Base-by-base conservation (phyloP, 2,797 vertebrate species). In the Sandelia bainsii region DNA sequence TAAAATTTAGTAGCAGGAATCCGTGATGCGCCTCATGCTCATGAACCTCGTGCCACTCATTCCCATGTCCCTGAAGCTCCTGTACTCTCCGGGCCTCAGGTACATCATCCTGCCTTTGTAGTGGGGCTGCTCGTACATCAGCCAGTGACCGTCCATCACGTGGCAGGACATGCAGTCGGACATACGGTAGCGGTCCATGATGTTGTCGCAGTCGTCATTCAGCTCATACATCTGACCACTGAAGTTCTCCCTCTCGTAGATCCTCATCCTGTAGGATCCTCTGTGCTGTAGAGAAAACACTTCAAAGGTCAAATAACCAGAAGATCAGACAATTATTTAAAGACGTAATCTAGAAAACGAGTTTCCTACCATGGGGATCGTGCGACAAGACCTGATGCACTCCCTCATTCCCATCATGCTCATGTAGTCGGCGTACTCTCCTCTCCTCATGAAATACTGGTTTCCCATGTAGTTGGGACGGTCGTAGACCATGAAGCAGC, bases 401-500 rank as follows among this genome's bases (percentile, higher is more conserved):
- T 87, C 83, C 0, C 11, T 71, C 86, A 82, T 79, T 59, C 90
- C 89, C 72, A 88, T 81, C 86, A 85, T 90, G 79, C 72, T 88
- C 90, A 89, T 88, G 83, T 91, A 90, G 77, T 93, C 92, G 0
- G 89, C 1, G 29, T 94, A 94, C 74, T 93, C 92, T 14, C 93
- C 92, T 54, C 84, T 93, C 69, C 51, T 93, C 69, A 92, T 84
- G 69, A 93, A 90, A 60, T 89, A 88, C 83, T 93, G 90, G 67
- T 93, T 85, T n/a, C 91, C 91, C 83, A 75, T 88, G 81, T 54
- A 94, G 80, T 80, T 94, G 84, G 89, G 54, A 0, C 23, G 62
- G n/a, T 95, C 91, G 1, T 90, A 93, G 58, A 91, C 80, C 88
- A 95, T 91, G 89, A 93, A 95, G 87, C 89, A 94, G 76, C 90